phyloP scores from a whole-genome alignment of 2,113 vertebrate species.

The Noctilio leporinus region DNA sequence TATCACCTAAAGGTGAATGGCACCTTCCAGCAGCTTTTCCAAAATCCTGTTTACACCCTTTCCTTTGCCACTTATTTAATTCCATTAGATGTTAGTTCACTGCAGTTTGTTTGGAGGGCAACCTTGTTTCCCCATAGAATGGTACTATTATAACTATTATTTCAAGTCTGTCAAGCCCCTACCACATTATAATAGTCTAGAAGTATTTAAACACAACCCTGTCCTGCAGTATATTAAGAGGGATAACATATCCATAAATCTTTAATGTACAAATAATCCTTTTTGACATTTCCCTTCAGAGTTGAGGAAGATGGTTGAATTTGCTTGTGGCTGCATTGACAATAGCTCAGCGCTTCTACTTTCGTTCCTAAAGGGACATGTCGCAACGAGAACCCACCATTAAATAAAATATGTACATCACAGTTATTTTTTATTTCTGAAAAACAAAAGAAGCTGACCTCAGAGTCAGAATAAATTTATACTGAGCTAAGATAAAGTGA shows the following conservation, averaged over 20 bases:
- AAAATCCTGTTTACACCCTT: background rate
- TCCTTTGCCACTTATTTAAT: background rate
- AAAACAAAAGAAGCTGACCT: constrained; percentile 43
- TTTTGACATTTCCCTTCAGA: constrained; percentile 63
- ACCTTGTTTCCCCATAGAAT: background rate
- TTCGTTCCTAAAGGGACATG: constrained; percentile 58
- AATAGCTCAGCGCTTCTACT: constrained; percentile 40
- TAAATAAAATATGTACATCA: constrained; percentile 51
- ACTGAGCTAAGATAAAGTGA: background rate
- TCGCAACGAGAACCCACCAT: constrained; percentile 39
- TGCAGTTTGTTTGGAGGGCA: background rate
- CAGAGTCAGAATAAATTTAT: constrained; percentile 49
- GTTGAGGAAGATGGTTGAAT: constrained; percentile 35
- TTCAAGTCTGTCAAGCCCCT: background rate
- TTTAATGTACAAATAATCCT: constrained; percentile 50
- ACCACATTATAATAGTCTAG: background rate
- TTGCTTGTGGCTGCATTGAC: constrained; percentile 51
- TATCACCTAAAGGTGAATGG: background rate
- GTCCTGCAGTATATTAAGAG: background rate
- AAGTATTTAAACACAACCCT: constrained; percentile 15
- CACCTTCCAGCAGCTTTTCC: background rate
- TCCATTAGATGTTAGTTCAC: background rate
- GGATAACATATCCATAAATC: background rate
- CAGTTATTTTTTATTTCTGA: background rate
- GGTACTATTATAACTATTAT: background rate